Evolutionary conservation across 1,140 invertebrate genomes (phyloP).

Genomic region (Neodiprion lecontei): DNA sequence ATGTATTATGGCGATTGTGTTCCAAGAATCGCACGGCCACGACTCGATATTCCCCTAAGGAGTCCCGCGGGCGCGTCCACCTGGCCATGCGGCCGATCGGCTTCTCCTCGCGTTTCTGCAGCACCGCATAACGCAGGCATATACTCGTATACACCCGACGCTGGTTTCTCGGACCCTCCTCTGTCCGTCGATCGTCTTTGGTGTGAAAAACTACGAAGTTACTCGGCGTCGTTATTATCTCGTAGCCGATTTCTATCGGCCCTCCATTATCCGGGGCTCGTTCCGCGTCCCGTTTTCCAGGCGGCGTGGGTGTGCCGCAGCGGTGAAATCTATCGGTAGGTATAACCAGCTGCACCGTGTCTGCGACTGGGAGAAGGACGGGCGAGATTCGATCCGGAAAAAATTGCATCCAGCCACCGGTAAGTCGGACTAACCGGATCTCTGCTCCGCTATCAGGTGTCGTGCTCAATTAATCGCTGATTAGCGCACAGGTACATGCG

Average conservation of each 20-base stretch:
- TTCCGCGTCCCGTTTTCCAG: neutral
- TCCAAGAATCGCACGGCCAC: neutral
- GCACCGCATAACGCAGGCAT: too few species aligned
- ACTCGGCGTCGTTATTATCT: neutral
- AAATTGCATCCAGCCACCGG: too few species aligned
- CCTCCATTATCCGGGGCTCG: neutral
- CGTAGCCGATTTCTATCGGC: neutral
- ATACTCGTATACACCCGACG: too few species aligned
- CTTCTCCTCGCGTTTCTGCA: too few species aligned
- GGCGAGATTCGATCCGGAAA: too few species aligned
- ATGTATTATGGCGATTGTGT: constrained; percentile 5
- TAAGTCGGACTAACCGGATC: neutral
- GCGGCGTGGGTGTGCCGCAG: neutral
- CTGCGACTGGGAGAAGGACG: neutral
- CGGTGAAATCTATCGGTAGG: neutral
- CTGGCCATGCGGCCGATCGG: neutral
- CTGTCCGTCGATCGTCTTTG: neutral
- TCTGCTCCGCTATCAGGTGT: neutral
- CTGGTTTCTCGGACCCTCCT: too few species aligned
- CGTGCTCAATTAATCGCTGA: constrained; percentile 4
- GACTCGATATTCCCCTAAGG: constrained; percentile 6
- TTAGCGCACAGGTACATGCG: neutral
- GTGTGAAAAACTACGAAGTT: neutral
- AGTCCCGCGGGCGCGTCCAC: neutral
- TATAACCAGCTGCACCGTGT: neutral